A percentile compares a stretch with the other conserved stretches of the same genome.
Evolutionary conservation across 2,797 vertebrate genomes (phyloP).

Genomic region (Chloroceryle inda): DNA sequence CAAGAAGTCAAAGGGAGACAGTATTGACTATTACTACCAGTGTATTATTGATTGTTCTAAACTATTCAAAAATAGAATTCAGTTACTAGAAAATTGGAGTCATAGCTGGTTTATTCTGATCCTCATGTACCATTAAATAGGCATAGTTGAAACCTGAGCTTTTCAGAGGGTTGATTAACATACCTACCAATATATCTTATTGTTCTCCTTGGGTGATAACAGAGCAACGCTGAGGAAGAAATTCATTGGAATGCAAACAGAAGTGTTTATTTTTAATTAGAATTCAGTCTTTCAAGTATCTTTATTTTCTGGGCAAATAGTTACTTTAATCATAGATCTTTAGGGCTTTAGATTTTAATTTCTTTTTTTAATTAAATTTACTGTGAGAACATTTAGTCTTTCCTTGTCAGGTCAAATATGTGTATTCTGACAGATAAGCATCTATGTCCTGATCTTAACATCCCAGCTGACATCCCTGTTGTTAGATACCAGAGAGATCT

Average conservation of each 20-base stretch:
- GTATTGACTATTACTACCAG: neutral
- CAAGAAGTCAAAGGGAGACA: neutral
- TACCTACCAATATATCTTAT: neutral
- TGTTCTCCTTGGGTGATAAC: neutral
- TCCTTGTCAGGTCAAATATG: neutral
- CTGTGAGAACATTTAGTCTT: constrained; percentile 31
- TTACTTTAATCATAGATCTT: constrained; percentile 27
- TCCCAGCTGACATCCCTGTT: neutral
- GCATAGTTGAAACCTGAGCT: neutral
- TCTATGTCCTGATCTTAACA: neutral
- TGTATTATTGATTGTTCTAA: neutral
- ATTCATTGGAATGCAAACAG: constrained; percentile 8
- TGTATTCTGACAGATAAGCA: neutral
- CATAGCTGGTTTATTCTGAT: neutral
- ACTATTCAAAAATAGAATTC: constrained; percentile 38
- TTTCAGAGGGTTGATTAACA: neutral
- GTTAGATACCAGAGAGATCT: neutral
- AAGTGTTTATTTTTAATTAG: constrained; percentile 61
- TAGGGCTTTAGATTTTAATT: neutral
- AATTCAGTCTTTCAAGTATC: constrained; percentile 14
- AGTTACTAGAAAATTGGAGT: constrained; percentile 14
- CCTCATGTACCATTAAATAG: neutral
- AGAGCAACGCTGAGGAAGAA: neutral
- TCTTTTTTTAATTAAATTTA: neutral
- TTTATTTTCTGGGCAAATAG: constrained; percentile 30